Conservation (phyloP, 2,797 vertebrate genomes). For the Micromesistius poutassou region DNA sequence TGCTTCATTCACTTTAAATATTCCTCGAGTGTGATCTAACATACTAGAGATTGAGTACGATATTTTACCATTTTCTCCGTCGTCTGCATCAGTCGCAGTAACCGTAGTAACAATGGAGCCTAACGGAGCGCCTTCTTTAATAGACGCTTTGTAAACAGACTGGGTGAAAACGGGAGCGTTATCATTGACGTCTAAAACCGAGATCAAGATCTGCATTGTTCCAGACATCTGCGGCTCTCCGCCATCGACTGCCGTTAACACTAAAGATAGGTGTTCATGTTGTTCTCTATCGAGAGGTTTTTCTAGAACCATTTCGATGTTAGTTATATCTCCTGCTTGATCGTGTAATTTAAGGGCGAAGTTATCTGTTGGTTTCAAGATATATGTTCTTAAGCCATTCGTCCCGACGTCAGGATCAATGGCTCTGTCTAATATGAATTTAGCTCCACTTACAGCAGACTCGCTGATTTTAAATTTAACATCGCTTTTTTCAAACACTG, state of each 20-base stretch:
- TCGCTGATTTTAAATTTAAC: slow-evolving; percentile 53
- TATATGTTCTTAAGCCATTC: slow-evolving; percentile 57
- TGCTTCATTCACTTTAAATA: slow-evolving; percentile 65
- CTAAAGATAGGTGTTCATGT: slow-evolving; percentile 27
- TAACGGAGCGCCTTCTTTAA: slow-evolving; percentile 60
- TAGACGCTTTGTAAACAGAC: slow-evolving; percentile 32
- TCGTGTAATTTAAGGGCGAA: slow-evolving; percentile 67
- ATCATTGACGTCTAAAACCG: slow-evolving; percentile 53
- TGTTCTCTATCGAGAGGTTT: slow-evolving; percentile 56
- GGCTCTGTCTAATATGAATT: slow-evolving; percentile 15
- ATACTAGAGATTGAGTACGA: slow-evolving; percentile 65
- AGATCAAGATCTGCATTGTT: slow-evolving; percentile 56
- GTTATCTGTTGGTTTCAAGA: slow-evolving; percentile 56
- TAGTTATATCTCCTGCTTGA: slow-evolving; percentile 60
- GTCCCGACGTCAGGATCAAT: slow-evolving; percentile 54
- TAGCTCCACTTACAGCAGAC: background rate
- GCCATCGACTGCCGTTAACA: slow-evolving; percentile 55
- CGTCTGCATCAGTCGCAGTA: slow-evolving; percentile 64
- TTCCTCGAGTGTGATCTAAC: slow-evolving; percentile 54
- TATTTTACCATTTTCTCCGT: slow-evolving; percentile 64
- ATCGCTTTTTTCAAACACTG: slow-evolving; percentile 50
- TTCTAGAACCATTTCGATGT: slow-evolving; percentile 59
- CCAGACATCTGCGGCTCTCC: slow-evolving; percentile 61
- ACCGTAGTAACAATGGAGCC: slow-evolving; percentile 49
- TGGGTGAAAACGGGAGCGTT: slow-evolving; percentile 71